A percentile compares a stretch with the other conserved stretches of the same genome.
Evolutionary conservation across 2,797 vertebrate genomes (phyloP).

Genomic region (Kryptolebias ocellatus): DNA sequence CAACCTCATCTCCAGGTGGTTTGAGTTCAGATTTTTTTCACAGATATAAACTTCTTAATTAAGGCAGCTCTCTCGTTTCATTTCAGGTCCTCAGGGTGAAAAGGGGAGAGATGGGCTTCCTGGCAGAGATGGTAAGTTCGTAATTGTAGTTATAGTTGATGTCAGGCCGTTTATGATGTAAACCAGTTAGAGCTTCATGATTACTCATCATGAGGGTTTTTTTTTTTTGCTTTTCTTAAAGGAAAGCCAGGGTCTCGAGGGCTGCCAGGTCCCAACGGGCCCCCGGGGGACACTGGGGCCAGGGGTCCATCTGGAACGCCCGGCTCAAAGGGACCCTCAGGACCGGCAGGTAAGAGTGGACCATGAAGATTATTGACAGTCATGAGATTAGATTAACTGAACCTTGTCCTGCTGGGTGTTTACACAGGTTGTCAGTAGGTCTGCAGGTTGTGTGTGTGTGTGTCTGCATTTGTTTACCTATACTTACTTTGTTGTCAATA

Average conservation of each 20-base stretch:
- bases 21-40: conserved; percentile 14
- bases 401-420: conserved; percentile 20
- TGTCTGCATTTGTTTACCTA: conserved; percentile 8
- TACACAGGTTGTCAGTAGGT: conserved; percentile 36
- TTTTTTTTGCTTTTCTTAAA: conserved; percentile 54
- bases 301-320: conserved; percentile 83
- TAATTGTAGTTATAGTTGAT: conserved; percentile 27
- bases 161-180: conserved; percentile 33
- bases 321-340: conserved; percentile 82
- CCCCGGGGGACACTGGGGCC: conserved; percentile 83
- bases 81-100: conserved; percentile 82
- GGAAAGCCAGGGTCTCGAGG: conserved; percentile 80
- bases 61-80: conserved; percentile 45
- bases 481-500: conserved; percentile 20
- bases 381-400: conserved; percentile 22
- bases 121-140: conserved; percentile 78
- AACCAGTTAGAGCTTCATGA: conserved; percentile 38
- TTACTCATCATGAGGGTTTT: conserved; percentile 54
- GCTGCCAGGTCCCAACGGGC: conserved; percentile 81
- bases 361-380: background rate
- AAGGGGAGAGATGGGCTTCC: conserved; percentile 78
- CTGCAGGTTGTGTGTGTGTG: background rate
- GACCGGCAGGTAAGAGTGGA: conserved; percentile 84
- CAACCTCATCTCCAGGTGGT: conserved; percentile 18
- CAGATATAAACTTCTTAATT: conserved; percentile 24